Evolutionary conservation across 2,797 vertebrate species (phyloP).

Genomic region (Scarus forsteni): DNA sequence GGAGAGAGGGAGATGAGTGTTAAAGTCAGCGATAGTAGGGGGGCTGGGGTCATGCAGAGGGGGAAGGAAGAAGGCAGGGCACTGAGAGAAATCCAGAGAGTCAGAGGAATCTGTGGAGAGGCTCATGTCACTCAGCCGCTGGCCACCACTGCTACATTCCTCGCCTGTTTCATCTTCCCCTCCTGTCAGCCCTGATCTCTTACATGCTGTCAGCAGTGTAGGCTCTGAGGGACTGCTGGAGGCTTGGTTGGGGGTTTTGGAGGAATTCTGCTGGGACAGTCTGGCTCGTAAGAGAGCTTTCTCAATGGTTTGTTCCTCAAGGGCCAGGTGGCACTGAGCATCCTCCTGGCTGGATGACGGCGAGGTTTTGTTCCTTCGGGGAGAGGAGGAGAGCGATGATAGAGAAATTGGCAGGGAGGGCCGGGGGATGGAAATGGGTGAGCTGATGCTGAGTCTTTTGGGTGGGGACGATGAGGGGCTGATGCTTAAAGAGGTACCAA

Average conservation of each 20-base stretch:
- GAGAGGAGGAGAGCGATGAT: conserved; percentile 82
- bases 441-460: conserved; percentile 76
- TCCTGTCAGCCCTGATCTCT: conserved; percentile 6
- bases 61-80: conserved; percentile 73
- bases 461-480: conserved; percentile 72
- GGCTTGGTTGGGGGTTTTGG: conserved; percentile 27
- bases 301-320: conserved; percentile 77
- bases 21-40: conserved; percentile 76
- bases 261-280: conserved; percentile 34
- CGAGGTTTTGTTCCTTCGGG: conserved; percentile 67
- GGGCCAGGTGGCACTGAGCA: conserved; percentile 70
- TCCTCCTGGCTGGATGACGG: conserved; percentile 62
- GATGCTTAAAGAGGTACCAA: conserved; percentile 69
- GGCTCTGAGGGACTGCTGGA: conserved; percentile 31
- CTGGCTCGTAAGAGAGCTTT: conserved; percentile 63
- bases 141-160: conserved; percentile 67
- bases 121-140: conserved; percentile 93
- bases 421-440: conserved; percentile 86
- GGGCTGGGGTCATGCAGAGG: conserved; percentile 66
- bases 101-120: conserved; percentile 92
- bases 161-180: conserved; percentile 67
- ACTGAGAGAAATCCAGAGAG: conserved; percentile 89
- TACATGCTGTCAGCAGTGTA: background rate
- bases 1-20: conserved; percentile 79
- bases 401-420: conserved; percentile 58